Conservation (phyloP, 35 echinoderm and acorn worm genomes). For the Chiridota heheva region DNA sequence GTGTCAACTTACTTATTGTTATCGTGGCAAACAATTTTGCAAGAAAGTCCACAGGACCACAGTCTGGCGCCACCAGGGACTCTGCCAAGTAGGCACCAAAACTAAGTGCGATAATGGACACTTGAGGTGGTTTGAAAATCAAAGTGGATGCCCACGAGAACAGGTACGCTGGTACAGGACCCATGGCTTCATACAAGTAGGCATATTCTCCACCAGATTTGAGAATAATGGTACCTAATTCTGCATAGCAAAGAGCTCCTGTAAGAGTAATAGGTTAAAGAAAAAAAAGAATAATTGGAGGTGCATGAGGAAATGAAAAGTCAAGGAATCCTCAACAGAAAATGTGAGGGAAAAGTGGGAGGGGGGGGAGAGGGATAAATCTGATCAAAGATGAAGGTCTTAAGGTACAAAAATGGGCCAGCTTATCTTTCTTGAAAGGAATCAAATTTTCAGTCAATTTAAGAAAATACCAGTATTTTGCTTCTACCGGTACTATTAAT, state of each 20-base stretch:
- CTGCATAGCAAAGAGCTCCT: constrained; percentile 94
- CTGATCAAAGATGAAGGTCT: too few relatives aligned
- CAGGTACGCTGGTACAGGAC: constrained; percentile 85
- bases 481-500: too few relatives aligned
- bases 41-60: not conserved
- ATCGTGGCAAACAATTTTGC: constrained; percentile 36
- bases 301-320: too few relatives aligned
- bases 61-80: constrained; percentile 28
- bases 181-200: constrained; percentile 80
- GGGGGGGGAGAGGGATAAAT: too few relatives aligned
- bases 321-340: too few relatives aligned
- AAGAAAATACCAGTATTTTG: too few relatives aligned
- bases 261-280: too few relatives aligned
- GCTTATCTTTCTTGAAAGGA: too few relatives aligned
- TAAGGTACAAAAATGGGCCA: too few relatives aligned
- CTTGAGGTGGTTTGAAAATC: constrained; percentile 77
- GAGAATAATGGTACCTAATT: constrained; percentile 84
- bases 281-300: too few relatives aligned
- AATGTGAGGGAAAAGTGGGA: too few relatives aligned
- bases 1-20: constrained; percentile 31
- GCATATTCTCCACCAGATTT: constrained; percentile 94
- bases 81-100: constrained; percentile 89
- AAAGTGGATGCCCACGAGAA: constrained; percentile 84
- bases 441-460: too few relatives aligned
- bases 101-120: constrained; percentile 77